phyloP scores from a whole-genome alignment of 2,888 invertebrate species.

The Hipparchia semele region DNA sequence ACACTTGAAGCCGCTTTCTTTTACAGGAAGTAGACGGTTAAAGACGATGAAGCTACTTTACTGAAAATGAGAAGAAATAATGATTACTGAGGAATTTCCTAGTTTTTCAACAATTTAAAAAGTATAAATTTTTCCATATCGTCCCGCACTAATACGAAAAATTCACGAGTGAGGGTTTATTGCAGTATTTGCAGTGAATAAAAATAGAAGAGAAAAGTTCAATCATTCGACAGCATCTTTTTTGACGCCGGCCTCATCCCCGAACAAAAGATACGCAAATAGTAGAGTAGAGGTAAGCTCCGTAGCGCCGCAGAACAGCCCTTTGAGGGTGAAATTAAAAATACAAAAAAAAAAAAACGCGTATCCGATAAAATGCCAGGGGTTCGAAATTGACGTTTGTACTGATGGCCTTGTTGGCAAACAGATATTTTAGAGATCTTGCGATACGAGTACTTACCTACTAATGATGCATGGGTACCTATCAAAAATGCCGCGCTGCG shows the following conservation, averaged over 20 bases:
- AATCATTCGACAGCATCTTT: conserved; percentile 9
- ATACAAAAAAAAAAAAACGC: conserved; percentile 3
- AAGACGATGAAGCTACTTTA: background rate
- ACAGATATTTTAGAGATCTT: too few relatives aligned
- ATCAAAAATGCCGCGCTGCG: too few relatives aligned
- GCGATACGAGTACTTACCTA: too few relatives aligned
- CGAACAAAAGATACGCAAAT: background rate
- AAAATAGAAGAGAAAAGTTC: conserved; percentile 3
- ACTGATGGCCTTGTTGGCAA: background rate
- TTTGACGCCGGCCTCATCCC: background rate
- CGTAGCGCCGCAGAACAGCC: background rate
- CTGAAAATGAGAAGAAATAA: too few relatives aligned
- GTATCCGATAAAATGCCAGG: background rate
- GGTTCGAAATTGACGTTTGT: background rate
- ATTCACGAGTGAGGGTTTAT: background rate
- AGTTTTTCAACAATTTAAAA: too few relatives aligned
- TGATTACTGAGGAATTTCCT: too few relatives aligned
- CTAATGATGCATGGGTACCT: too few relatives aligned
- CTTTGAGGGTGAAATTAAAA: conserved; percentile 13
- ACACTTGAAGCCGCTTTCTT: background rate
- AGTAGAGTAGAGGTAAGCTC: conserved; percentile 5
- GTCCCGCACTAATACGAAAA: background rate
- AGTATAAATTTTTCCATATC: too few relatives aligned
- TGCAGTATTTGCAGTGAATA: background rate
- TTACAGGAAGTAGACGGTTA: background rate